Evolutionary conservation across 2,797 vertebrate genomes (phyloP).

Genomic region (Delichon dasypus): DNA sequence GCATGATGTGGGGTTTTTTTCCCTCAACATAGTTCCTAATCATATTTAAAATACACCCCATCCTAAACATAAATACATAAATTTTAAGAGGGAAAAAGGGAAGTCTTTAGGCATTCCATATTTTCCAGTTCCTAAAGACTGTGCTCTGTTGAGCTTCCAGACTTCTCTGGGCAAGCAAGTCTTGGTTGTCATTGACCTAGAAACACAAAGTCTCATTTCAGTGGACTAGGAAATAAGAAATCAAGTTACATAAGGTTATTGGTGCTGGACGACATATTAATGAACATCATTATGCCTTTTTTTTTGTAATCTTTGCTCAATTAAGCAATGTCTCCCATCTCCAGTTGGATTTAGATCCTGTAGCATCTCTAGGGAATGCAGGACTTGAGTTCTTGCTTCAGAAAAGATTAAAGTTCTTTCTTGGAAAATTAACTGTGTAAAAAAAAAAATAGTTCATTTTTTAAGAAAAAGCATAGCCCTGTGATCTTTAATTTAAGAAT

Average conservation of each 20-base stretch:
- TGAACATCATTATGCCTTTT: background rate
- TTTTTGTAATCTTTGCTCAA: conserved; percentile 28
- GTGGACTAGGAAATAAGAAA: background rate
- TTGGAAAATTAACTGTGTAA: background rate
- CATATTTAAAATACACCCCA: background rate
- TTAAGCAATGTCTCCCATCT: background rate
- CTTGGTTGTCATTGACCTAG: conserved; percentile 34
- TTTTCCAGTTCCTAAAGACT: background rate
- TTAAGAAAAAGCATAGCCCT: background rate
- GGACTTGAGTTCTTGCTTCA: background rate
- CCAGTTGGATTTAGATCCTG: background rate
- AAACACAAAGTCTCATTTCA: conserved; percentile 28
- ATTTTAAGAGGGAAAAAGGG: background rate
- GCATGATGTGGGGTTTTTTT: accelerated
- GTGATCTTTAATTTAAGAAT: background rate
- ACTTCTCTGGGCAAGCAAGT: background rate
- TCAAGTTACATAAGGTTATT: conserved; percentile 32
- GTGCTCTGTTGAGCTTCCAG: background rate
- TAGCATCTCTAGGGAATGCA: background rate
- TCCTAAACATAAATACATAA: background rate
- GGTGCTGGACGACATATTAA: conserved; percentile 13
- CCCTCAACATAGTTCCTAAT: background rate
- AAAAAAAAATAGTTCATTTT: background rate
- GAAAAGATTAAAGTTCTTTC: background rate
- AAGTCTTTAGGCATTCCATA: background rate